Conservation (phyloP, 2,113 vertebrate genomes). For the Pseudorhombus dupliciocellatus region DNA sequence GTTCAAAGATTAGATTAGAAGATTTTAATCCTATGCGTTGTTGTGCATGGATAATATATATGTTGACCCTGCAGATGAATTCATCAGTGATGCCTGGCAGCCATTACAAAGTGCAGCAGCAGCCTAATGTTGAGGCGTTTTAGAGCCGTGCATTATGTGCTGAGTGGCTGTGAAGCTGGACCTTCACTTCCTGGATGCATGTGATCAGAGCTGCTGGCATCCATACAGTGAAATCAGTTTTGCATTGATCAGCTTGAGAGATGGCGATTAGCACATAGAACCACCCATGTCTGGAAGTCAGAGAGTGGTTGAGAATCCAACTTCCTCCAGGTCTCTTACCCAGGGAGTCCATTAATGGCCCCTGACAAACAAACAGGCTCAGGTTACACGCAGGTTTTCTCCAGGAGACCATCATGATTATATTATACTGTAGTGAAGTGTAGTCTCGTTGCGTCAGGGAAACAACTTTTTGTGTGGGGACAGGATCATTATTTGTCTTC, state of each 20-base stretch:
- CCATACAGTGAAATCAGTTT: slow-evolving; percentile 60
- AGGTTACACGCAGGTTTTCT: slow-evolving; percentile 33
- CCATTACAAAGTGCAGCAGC: slow-evolving; percentile 41
- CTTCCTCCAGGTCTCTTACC: slow-evolving; percentile 48
- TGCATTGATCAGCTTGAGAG: slow-evolving; percentile 63
- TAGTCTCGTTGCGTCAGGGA: slow-evolving; percentile 15
- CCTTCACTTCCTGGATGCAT: slow-evolving; percentile 53
- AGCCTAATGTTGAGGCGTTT: slow-evolving; percentile 38
- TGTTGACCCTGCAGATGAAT: slow-evolving; percentile 28
- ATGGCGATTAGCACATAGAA: slow-evolving; percentile 39
- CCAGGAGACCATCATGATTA: slow-evolving; percentile 12
- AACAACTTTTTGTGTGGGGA: not conserved
- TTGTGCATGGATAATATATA: slow-evolving; percentile 10
- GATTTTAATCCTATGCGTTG: not conserved
- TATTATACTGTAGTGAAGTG: slow-evolving; percentile 6
- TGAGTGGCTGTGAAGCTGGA: slow-evolving; percentile 42
- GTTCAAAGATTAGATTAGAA: not conserved
- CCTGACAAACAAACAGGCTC: slow-evolving; percentile 35
- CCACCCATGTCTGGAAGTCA: slow-evolving; percentile 43
- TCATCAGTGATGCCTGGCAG: slow-evolving; percentile 17
- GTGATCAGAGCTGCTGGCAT: slow-evolving; percentile 28
- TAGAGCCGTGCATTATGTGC: slow-evolving; percentile 45
- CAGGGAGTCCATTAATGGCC: slow-evolving; percentile 50
- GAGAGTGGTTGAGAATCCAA: slow-evolving; percentile 14
- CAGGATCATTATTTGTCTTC: not conserved